A percentile compares a stretch with the other conserved stretches of the same genome.
These are phyloP conservation scores for Oscheius sp. DNA, from an alignment of 2,888 invertebrate species.

Conservation along the genomic window DNA sequence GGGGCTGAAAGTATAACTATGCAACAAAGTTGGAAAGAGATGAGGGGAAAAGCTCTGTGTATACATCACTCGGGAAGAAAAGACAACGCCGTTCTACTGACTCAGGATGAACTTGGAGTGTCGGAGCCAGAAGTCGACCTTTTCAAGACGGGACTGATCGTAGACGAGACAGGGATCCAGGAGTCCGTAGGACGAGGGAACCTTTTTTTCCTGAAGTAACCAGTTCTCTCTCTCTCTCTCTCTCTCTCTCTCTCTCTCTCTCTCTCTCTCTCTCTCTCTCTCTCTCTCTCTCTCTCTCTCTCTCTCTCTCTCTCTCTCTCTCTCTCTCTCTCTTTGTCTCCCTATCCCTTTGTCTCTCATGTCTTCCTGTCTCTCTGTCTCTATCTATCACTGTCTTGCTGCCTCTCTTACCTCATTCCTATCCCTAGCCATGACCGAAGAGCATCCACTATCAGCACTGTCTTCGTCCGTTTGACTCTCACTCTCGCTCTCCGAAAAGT, in stretches of 20 bases:
- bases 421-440: neutral
- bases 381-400: slow-evolving; percentile 13
- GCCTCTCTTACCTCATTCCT: slow-evolving; percentile 2
- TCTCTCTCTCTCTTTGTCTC: neutral
- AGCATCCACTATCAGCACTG: neutral
- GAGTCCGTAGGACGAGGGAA: neutral
- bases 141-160: slow-evolving; percentile 27
- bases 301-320: neutral
- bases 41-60: neutral
- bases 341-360: too few relatives aligned
- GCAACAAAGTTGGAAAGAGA: neutral
- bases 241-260: neutral
- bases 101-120: slow-evolving; percentile 11
- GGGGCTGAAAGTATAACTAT: neutral
- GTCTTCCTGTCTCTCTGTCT: neutral
- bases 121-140: slow-evolving; percentile 31
- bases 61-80: neutral
- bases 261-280: too few relatives aligned
- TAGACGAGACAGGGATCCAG: slow-evolving; percentile 18
- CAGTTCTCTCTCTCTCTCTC: neutral
- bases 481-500: slow-evolving; percentile 1
- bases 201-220: slow-evolving; percentile 9
- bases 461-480: too few relatives aligned
- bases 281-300: neutral
- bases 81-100: neutral